Evolutionary conservation across 2,797 vertebrate genomes (phyloP), one percentile per base, ranked within the genome.

Genomic region (Diplodus puntazzo): DNA sequence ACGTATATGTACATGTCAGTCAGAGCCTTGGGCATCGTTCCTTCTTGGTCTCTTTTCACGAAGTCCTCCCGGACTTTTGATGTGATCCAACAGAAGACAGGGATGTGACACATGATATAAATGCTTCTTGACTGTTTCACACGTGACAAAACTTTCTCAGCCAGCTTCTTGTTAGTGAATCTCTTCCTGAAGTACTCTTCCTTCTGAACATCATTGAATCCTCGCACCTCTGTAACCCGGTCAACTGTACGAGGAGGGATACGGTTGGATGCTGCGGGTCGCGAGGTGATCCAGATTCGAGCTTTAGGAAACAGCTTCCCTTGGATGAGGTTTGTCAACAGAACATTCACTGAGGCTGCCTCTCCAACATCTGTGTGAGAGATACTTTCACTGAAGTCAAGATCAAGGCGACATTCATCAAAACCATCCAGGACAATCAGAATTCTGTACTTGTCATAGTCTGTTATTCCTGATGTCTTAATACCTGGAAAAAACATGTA

Each of bases 241-340:
- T 90, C 76, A 20, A 93, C 64, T 61, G 42, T 82, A 9, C 11
- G 17, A 45, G 62, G 1, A 63, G 87, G 90, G 52, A 92, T 81
- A 18, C 5, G 8, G 65, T 69, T 86, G 16, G 86, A 80, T 8
- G 91, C 89, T 46, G 91, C 90, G 13, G 91, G 92, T 8, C 89
- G 70, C 14, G 90, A 87, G 2, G 90, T 92, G 65, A 93, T 91
- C 92, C 92, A 93, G 69, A 92, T 65, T 0, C 86, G 81, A 57
- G 91, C 88, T 21, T 73, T 0, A 1, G 90, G 61, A 50, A 92
- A 77, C 57, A 94, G 80, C n/a, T 91, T 91, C 27, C 91, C 57
- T 2, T 45, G 9, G 39, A 94, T 89, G 12, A 93, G 72, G 61
- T 88, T 92, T 49, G 52, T 74, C 58, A 92, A 43, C 11, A 93